Evolutionary conservation across 2,888 invertebrate genomes (phyloP).

Genomic region (Metallyticus violacea): DNA sequence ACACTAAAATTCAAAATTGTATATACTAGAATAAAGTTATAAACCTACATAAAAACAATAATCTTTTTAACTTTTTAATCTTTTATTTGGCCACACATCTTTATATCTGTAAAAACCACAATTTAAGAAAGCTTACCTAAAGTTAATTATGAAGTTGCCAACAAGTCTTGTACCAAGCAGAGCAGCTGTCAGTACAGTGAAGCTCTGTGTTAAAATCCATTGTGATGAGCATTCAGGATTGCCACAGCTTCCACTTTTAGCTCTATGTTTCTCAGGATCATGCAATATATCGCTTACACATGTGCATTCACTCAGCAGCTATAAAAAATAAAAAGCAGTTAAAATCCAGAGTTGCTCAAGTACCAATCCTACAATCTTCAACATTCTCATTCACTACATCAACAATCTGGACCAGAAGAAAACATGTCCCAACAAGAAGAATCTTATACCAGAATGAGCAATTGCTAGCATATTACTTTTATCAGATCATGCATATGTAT

Average conservation of each 20-base stretch:
- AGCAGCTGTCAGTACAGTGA: constrained; percentile 38
- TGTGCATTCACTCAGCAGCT: constrained; percentile 53
- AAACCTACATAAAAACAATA: no score
- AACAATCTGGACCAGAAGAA: no score
- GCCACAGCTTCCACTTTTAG: constrained; percentile 56
- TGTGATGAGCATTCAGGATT: constrained; percentile 49
- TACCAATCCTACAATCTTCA: no score
- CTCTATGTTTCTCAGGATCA: constrained; percentile 35
- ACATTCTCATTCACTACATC: no score
- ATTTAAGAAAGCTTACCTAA: background rate
- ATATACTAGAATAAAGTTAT: background rate
- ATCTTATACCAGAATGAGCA: no score
- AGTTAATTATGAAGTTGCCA: constrained; percentile 42
- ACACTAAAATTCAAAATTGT: no score
- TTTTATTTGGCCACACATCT: no score
- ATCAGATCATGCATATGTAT: no score
- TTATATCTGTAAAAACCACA: background rate
- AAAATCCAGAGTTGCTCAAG: no score
- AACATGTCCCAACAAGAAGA: no score
- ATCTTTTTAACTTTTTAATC: background rate
- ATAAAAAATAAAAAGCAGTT: constrained; percentile 35
- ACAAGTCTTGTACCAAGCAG: constrained; percentile 47
- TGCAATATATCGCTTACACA: constrained; percentile 42
- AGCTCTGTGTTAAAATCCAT: constrained; percentile 48
- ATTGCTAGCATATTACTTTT: no score